Conservation (phyloP, 2,797 vertebrate genomes). For the Cetoscarus ocellatus region DNA sequence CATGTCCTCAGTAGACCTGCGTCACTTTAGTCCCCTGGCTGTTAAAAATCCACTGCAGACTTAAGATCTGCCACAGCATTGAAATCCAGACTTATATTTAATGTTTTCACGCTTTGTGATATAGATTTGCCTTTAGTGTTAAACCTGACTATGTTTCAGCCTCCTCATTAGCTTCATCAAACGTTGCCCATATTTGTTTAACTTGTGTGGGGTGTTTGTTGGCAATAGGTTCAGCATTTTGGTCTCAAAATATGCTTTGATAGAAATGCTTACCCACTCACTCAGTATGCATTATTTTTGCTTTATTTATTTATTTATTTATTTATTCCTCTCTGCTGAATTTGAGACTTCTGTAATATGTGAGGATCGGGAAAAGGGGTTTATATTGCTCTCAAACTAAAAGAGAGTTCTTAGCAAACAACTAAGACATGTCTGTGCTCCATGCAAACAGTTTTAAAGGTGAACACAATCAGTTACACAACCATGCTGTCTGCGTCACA, state of each 20-base stretch:
- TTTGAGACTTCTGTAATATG: not conserved
- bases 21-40: constrained; percentile 19
- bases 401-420: not conserved
- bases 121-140: not conserved
- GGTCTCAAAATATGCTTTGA: not conserved
- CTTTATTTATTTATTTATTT: not conserved
- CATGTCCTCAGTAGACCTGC: constrained; percentile 21
- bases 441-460: not conserved
- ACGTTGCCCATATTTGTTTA: not conserved
- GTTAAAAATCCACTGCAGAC: constrained; percentile 8
- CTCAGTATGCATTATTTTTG: not conserved
- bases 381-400: not conserved
- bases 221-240: not conserved
- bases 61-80: constrained; percentile 8
- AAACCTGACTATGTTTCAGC: constrained; percentile 2
- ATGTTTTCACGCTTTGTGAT: not conserved
- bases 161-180: not conserved
- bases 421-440: not conserved
- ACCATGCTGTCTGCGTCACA: constrained; percentile 1
- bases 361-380: not conserved
- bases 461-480: not conserved
- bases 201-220: not conserved
- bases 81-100: not conserved
- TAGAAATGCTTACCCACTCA: not conserved
- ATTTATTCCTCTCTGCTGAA: not conserved